A percentile compares a stretch with the other conserved stretches of the same genome.
Conservation (phyloP, 2,113 vertebrate species). For the Odocoileus virginianus region DNA sequence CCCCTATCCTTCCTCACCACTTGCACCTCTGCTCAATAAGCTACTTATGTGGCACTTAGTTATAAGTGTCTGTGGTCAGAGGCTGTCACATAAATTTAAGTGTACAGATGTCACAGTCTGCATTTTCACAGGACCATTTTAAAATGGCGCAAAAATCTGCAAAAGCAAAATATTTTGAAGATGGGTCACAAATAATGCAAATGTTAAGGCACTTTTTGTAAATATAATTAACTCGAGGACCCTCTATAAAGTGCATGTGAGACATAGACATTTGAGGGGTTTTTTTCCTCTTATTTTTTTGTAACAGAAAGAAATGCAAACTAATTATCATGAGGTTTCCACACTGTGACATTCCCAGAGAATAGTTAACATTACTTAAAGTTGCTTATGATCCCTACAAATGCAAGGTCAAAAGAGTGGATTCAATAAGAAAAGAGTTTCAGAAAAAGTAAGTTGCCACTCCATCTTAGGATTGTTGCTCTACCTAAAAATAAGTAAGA, state of each 20-base stretch:
- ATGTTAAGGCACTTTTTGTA: background rate
- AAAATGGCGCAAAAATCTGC: background rate
- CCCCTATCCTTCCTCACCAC: background rate
- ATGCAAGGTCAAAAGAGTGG: background rate
- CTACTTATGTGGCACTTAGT: background rate
- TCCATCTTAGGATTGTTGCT: background rate
- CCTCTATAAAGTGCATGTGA: background rate
- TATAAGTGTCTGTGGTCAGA: background rate
- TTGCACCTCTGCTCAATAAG: background rate
- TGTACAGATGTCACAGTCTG: background rate
- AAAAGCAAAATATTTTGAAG: background rate
- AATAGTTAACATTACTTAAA: slow-evolving; percentile 27
- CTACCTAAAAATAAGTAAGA: background rate
- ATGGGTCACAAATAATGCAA: background rate
- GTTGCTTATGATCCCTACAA: background rate
- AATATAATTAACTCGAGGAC: background rate
- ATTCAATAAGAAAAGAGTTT: background rate
- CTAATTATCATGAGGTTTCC: background rate
- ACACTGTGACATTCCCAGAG: background rate
- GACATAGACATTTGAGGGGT: background rate
- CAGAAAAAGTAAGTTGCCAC: background rate
- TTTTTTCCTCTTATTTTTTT: background rate
- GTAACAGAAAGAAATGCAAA: slow-evolving; percentile 7
- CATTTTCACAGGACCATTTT: background rate
- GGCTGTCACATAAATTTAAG: background rate